Percentiles rank a stretch among this genome's conserved stretches.
These are phyloP conservation scores for Sander vitreus DNA, from an alignment of 2,113 vertebrate genomes.

Conservation along the genomic window DNA sequence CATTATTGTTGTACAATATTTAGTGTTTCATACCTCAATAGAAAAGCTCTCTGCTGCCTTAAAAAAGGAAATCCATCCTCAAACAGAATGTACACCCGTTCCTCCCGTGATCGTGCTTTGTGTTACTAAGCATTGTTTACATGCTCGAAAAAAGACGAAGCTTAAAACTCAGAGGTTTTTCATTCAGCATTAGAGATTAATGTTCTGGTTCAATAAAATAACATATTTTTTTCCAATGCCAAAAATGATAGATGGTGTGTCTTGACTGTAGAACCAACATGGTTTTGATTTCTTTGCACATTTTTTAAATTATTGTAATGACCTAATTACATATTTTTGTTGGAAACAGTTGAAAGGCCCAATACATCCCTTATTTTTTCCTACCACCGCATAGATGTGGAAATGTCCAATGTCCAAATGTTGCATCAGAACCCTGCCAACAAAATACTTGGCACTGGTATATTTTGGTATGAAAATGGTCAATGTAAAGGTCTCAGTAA, in stretches of 20 bases:
- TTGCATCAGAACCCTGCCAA: background rate
- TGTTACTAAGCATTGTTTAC: background rate
- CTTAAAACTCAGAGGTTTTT: background rate
- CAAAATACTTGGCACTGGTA: background rate
- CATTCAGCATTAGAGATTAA: background rate
- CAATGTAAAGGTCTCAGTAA: background rate
- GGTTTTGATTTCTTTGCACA: constrained; percentile 8
- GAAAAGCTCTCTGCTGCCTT: constrained; percentile 74
- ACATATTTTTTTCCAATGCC: constrained; percentile 3
- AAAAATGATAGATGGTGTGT: background rate
- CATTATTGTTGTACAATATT: constrained; percentile 78
- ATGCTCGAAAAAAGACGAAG: background rate
- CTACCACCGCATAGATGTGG: background rate
- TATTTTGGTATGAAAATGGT: constrained; percentile 24
- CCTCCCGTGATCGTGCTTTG: constrained; percentile 18
- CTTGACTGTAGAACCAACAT: background rate
- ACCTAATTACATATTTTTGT: background rate
- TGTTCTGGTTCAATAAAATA: constrained; percentile 4
- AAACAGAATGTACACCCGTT: constrained; percentile 39
- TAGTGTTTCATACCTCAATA: constrained; percentile 76
- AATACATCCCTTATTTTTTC: constrained; percentile 19
- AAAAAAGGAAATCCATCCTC: constrained; percentile 59
- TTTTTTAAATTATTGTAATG: constrained; percentile 1
- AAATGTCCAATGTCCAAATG: constrained; percentile 3
- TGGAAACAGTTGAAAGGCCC: background rate